Conservation (phyloP, 2,888 invertebrate genomes). For the Machimus atricapillus region DNA sequence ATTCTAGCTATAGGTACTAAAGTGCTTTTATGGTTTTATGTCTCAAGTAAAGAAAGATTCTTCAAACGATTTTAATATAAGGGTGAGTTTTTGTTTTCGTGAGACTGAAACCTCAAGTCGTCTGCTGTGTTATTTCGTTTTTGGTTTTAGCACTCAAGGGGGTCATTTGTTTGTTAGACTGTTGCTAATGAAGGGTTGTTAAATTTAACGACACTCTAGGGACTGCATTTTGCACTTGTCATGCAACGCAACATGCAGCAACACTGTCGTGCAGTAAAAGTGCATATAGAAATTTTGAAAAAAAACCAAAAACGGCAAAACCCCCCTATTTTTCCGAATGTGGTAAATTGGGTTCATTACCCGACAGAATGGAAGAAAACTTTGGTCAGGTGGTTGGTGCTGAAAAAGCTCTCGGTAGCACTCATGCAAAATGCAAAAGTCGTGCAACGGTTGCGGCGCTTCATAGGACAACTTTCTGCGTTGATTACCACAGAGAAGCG, state of each 20-base stretch:
- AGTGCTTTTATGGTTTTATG: background rate
- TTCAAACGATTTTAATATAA: background rate
- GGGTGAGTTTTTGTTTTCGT: background rate
- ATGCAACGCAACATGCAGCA: background rate
- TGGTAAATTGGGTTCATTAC: background rate
- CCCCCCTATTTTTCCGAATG: background rate
- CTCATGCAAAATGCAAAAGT: conserved; percentile 7
- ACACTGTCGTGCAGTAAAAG: background rate
- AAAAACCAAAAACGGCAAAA: background rate
- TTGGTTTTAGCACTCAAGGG: background rate
- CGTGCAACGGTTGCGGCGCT: background rate
- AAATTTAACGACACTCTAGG: background rate
- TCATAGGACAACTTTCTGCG: background rate
- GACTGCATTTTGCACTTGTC: background rate
- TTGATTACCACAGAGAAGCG: background rate
- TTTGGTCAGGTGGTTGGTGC: background rate
- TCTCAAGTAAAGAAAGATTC: background rate
- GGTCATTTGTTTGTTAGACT: background rate
- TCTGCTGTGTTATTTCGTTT: background rate
- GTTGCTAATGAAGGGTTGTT: background rate
- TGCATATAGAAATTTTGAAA: background rate
- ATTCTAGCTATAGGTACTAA: background rate
- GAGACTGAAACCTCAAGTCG: background rate
- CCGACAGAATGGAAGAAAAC: background rate
- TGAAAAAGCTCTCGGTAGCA: background rate